Percentiles rank a stretch among this genome's conserved stretches.
These are phyloP conservation scores for Cyprinodon variegatus DNA, from an alignment of 2,113 vertebrate species.

Conservation along the genomic window DNA sequence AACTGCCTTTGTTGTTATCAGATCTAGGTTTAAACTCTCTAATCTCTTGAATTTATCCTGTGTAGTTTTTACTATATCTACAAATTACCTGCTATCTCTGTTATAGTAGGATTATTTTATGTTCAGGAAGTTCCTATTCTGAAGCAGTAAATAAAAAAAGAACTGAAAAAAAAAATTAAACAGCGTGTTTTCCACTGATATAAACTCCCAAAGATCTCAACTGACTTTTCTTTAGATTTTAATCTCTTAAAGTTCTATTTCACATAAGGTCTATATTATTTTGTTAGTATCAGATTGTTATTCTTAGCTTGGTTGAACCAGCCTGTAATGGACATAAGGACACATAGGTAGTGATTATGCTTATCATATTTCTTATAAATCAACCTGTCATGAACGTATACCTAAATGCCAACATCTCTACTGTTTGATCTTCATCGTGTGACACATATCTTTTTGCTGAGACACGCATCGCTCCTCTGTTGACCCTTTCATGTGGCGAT, in stretches of 20 bases:
- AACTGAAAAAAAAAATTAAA: too few relatives aligned
- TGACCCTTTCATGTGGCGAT: constrained; percentile 65
- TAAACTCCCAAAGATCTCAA: background rate
- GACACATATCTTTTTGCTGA: constrained; percentile 42
- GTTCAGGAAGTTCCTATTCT: background rate
- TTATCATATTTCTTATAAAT: background rate
- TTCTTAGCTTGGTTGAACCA: constrained; percentile 27
- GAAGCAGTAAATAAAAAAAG: background rate
- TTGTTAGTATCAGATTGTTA: background rate
- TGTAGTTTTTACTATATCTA: too few relatives aligned
- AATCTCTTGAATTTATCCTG: too few relatives aligned
- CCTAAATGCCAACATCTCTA: background rate
- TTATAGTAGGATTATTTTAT: too few relatives aligned
- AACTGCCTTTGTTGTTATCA: too few relatives aligned
- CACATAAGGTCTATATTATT: background rate
- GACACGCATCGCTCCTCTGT: constrained; percentile 62
- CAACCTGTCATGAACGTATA: background rate
- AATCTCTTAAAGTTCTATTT: background rate
- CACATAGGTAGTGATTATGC: background rate
- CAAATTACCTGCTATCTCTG: too few relatives aligned
- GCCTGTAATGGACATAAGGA: constrained; percentile 7
- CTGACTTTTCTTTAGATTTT: background rate
- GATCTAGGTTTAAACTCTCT: too few relatives aligned
- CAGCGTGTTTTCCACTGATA: background rate
- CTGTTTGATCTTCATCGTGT: background rate